Conservation (phyloP, 30 jellyfish, hydroid and myxozoan species). For the Aurelia aurita complex sp. Pacific region DNA sequence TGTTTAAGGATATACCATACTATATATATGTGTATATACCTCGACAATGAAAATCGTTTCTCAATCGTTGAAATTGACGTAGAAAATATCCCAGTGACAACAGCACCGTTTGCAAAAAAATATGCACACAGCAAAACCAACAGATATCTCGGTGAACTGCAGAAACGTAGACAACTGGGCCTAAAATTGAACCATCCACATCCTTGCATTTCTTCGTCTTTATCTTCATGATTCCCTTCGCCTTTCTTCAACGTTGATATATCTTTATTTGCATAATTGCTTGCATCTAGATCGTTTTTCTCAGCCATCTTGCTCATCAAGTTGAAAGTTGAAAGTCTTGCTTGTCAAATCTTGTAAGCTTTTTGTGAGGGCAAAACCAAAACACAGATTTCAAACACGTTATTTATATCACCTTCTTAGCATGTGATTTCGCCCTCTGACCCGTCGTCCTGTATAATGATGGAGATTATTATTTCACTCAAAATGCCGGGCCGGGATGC, state of each 20-base stretch:
- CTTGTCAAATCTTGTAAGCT: too few species aligned
- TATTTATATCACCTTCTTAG: too few species aligned
- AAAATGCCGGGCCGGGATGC: too few species aligned
- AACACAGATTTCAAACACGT: too few species aligned
- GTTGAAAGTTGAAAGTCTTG: too few species aligned
- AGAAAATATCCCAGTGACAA: constrained; percentile 44
- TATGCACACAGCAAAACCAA: constrained; percentile 35
- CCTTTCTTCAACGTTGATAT: not conserved
- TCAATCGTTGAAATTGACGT: constrained; percentile 57
- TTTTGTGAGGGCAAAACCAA: too few species aligned
- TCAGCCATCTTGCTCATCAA: not conserved
- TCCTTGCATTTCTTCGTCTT: not conserved
- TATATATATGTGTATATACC: not conserved
- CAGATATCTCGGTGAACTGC: constrained; percentile 1
- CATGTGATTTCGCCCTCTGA: too few species aligned
- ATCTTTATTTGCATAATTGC: not conserved
- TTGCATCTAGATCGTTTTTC: not conserved
- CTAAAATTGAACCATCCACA: constrained; percentile 56
- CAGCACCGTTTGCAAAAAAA: constrained; percentile 37
- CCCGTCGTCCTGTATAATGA: too few species aligned
- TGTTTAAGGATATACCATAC: too few species aligned
- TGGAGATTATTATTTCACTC: too few species aligned
- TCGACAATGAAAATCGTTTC: constrained; percentile 42
- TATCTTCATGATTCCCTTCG: not conserved
- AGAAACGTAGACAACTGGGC: constrained; percentile 10